These are phyloP conservation scores for Gallinago jamesoni DNA, from an alignment of 2,113 vertebrate species.

Conservation along the genomic window DNA sequence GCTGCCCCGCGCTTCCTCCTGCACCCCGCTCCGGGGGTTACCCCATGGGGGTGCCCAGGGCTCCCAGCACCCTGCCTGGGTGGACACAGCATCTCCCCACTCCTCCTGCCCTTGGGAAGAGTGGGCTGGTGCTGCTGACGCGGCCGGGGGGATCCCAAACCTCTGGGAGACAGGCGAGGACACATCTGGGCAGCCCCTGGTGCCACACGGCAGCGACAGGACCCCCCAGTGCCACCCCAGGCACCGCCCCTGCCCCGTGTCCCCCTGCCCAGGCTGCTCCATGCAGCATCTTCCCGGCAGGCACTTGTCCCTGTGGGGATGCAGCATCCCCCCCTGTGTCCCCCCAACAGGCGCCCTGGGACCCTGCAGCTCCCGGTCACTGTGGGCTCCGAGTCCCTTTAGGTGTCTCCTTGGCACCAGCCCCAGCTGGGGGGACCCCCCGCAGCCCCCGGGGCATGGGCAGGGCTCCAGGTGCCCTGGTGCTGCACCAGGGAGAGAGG, in stretches of 20 bases:
- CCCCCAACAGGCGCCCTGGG: neutral
- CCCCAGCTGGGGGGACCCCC: neutral
- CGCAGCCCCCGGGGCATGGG: neutral
- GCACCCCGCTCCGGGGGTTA: fast-evolving
- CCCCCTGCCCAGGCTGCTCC: neutral
- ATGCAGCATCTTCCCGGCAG: fast-evolving
- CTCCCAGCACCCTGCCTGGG: neutral
- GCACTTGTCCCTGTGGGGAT: neutral
- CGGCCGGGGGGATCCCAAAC: neutral
- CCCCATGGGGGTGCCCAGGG: fast-evolving
- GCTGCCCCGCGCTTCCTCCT: fast-evolving
- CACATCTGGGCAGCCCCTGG: neutral
- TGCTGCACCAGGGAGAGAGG: neutral
- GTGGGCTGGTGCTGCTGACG: fast-evolving
- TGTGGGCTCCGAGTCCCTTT: fast-evolving
- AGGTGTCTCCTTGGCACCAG: neutral
- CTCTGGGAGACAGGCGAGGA: neutral
- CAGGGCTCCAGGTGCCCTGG: neutral
- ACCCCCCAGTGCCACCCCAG: neutral
- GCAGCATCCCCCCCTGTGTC: neutral
- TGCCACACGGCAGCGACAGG: neutral
- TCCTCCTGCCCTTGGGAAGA: neutral
- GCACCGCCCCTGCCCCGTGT: neutral
- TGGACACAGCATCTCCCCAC: too few relatives aligned
- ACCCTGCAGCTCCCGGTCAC: neutral